Evolutionary conservation across 2,888 invertebrate species (phyloP).

Genomic region (Ormyrus rosae): DNA sequence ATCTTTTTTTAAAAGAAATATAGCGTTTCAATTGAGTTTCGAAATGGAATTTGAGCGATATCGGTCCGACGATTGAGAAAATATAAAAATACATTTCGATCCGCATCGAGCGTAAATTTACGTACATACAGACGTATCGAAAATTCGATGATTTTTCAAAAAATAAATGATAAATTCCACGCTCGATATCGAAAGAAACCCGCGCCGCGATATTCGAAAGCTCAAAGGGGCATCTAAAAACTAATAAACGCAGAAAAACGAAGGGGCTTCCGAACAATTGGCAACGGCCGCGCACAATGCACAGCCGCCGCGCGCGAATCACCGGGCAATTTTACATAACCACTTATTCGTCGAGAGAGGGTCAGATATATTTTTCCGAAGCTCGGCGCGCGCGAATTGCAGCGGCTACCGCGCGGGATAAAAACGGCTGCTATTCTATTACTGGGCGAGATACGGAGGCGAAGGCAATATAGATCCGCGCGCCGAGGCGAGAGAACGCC

Average conservation of each 20-base stretch:
- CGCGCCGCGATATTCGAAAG: too few relatives aligned
- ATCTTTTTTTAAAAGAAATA: too few relatives aligned
- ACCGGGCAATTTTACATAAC: background rate
- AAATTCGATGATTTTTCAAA: background rate
- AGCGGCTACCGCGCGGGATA: constrained; percentile 46
- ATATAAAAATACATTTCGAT: background rate
- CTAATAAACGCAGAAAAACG: too few relatives aligned
- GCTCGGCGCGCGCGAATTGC: background rate
- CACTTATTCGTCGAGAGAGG: background rate
- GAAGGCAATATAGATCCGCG: constrained; percentile 14
- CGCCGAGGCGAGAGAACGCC: background rate
- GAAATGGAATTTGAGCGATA: background rate
- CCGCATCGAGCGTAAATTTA: too few relatives aligned
- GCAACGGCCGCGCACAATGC: too few relatives aligned
- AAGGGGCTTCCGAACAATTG: too few relatives aligned
- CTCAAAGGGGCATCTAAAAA: too few relatives aligned
- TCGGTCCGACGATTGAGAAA: background rate
- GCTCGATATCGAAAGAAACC: too few relatives aligned
- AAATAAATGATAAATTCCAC: background rate
- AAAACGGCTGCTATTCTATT: constrained; percentile 60
- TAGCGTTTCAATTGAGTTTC: too few relatives aligned
- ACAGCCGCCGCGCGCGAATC: too few relatives aligned
- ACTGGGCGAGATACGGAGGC: constrained; percentile 28
- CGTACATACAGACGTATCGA: background rate
- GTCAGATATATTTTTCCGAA: background rate